Evolutionary conservation across 2,888 invertebrate genomes (phyloP).

Genomic region (Omphaloscelis lunosa): DNA sequence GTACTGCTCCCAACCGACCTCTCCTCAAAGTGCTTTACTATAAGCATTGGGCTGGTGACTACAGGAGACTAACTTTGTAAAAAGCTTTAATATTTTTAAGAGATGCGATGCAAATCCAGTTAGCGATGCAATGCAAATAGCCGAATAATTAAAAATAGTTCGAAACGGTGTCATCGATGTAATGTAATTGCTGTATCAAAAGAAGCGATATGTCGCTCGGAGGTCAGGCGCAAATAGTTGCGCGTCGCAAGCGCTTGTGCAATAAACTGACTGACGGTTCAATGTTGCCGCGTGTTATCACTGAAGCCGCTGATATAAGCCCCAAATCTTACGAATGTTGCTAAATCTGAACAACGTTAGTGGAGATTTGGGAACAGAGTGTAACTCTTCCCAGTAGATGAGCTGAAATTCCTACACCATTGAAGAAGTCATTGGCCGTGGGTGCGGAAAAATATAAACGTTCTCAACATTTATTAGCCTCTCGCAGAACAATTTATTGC

Average conservation of each 20-base stretch:
- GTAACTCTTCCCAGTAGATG: background rate
- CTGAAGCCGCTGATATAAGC: constrained; percentile 9
- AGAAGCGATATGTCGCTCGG: constrained; percentile 4
- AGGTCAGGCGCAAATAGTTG: constrained; percentile 45
- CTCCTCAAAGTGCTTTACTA: background rate
- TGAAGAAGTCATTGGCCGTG: background rate
- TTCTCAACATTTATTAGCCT: background rate
- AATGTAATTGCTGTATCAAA: constrained; percentile 12
- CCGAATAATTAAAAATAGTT: background rate
- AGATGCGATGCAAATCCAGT: too few relatives aligned
- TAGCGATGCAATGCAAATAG: background rate
- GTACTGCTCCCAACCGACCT: background rate
- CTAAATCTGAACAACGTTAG: constrained; percentile 4
- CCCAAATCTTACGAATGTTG: constrained; percentile 20
- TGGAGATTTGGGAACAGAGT: background rate
- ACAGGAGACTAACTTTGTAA: background rate
- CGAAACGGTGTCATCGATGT: background rate
- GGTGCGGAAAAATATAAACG: constrained; percentile 3
- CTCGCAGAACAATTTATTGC: background rate
- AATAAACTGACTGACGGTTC: constrained; percentile 46
- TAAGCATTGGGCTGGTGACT: background rate
- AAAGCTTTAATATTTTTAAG: background rate
- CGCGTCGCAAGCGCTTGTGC: constrained; percentile 44
- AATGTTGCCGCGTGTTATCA: constrained; percentile 59
- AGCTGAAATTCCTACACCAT: background rate